Evolutionary conservation across 2,797 vertebrate genomes (phyloP).

Genomic region (Lophotriccus pileatus): DNA sequence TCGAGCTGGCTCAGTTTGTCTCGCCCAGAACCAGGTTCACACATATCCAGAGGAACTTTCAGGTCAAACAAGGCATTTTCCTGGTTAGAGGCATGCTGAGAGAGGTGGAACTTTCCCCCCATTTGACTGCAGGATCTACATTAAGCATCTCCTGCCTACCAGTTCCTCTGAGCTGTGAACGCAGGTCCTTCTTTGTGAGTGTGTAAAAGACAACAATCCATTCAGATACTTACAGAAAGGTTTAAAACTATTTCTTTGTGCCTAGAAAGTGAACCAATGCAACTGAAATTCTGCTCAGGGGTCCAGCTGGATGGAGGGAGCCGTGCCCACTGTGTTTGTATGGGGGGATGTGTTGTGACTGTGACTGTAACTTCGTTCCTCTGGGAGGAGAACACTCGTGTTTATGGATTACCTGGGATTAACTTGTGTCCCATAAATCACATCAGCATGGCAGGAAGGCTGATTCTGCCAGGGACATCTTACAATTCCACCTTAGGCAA

Average conservation of each 20-base stretch:
- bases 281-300: neutral
- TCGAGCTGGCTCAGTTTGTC: neutral
- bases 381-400: neutral
- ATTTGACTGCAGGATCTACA: neutral
- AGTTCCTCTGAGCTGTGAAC: neutral
- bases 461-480: neutral
- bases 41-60: neutral
- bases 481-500: neutral
- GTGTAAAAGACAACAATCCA: neutral
- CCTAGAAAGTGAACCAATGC: neutral
- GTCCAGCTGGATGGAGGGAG: neutral
- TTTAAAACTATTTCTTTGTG: neutral
- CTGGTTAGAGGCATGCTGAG: neutral
- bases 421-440: neutral
- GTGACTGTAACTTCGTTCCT: neutral
- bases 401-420: neutral
- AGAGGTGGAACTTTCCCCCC: neutral
- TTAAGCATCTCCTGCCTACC: neutral
- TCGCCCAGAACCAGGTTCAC: neutral
- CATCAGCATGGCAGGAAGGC: neutral
- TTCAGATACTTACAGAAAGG: neutral
- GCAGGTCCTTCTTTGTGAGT: neutral
- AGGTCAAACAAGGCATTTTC: neutral
- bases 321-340: neutral
- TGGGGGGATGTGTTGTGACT: neutral